Percentiles rank a stretch among this genome's conserved stretches.
These are phyloP conservation scores for Phacellophora camtschatica DNA, from an alignment of 30 jellyfish, hydroid and myxozoan genomes.

Conservation along the genomic window DNA sequence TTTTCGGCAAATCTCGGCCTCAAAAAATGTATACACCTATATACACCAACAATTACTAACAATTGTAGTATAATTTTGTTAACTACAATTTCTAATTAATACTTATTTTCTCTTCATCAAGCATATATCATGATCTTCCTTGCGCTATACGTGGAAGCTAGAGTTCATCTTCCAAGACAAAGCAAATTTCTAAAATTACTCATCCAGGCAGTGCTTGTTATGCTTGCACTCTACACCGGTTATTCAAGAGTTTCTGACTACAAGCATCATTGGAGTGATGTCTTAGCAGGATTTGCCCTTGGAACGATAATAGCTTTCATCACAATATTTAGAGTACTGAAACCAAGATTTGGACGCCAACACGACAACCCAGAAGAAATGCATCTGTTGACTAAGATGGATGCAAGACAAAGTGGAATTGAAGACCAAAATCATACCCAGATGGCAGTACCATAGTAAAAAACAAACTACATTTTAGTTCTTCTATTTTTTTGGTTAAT, in stretches of 20 bases:
- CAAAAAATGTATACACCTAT: no score
- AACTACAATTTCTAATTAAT: not conserved
- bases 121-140: constrained; percentile 57
- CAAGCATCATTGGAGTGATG: constrained; percentile 94
- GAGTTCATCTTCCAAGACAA: constrained; percentile 29
- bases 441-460: no score
- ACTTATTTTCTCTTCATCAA: not conserved
- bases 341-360: constrained; percentile 27
- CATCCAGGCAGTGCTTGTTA: constrained; percentile 39
- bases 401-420: no score
- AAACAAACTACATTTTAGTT: no score
- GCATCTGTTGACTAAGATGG: no score
- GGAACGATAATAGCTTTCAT: constrained; percentile 63
- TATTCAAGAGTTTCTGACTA: constrained; percentile 77
- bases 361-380: no score
- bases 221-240: constrained; percentile 66
- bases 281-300: constrained; percentile 56
- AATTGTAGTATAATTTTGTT: not conserved
- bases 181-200: constrained; percentile 46
- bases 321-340: constrained; percentile 17
- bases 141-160: constrained; percentile 62
- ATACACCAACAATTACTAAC: not conserved
- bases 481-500: no score
- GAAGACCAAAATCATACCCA: no score
- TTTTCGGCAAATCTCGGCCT: no score